Percentiles rank a stretch among this genome's conserved stretches.
These are phyloP conservation scores for Coremacera marginata DNA, from an alignment of 2,888 invertebrate species.

Conservation along the genomic window DNA sequence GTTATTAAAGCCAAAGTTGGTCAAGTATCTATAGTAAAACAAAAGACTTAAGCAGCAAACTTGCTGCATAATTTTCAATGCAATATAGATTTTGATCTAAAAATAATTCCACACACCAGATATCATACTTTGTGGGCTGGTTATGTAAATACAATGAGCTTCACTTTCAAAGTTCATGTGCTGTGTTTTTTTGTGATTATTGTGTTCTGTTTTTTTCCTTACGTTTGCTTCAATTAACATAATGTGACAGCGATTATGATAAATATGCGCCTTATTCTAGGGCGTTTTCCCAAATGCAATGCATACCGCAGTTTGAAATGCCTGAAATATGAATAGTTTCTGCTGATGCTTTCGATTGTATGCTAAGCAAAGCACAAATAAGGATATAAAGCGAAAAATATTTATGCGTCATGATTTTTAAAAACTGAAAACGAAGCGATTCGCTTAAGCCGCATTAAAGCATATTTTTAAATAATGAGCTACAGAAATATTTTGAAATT, in stretches of 20 bases:
- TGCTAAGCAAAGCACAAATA: not conserved
- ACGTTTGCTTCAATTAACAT: slow-evolving; percentile 37
- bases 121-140: not conserved
- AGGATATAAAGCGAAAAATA: not conserved
- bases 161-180: slow-evolving; percentile 19
- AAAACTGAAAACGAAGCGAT: too few relatives aligned
- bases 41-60: slow-evolving; percentile 42
- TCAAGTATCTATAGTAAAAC: slow-evolving; percentile 25
- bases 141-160: not conserved
- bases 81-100: not conserved
- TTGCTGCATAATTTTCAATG: not conserved
- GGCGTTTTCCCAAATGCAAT: too few relatives aligned
- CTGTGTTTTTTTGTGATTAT: slow-evolving; percentile 34
- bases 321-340: not conserved
- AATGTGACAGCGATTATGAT: slow-evolving; percentile 10
- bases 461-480: too few relatives aligned
- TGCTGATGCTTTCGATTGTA: not conserved
- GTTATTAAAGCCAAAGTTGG: too few relatives aligned
- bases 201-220: slow-evolving; percentile 46
- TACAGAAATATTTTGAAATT: too few relatives aligned
- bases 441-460: too few relatives aligned
- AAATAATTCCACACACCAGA: not conserved
- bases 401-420: too few relatives aligned
- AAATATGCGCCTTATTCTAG: not conserved
- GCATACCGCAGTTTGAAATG: not conserved